Conservation (phyloP, 2,888 invertebrate species). For the Tribolium freemani region DNA sequence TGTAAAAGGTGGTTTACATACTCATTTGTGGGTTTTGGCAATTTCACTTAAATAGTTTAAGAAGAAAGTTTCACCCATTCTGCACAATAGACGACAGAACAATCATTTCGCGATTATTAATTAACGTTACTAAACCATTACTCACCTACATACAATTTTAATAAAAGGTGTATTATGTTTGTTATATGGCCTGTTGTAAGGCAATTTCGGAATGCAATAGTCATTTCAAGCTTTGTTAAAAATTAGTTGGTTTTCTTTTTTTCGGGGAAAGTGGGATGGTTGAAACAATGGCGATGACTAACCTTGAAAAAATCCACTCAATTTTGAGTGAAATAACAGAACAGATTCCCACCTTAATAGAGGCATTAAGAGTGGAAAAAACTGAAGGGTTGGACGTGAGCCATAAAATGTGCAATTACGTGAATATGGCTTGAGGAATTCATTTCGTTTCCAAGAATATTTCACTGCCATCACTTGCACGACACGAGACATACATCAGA, state of each 20-base stretch:
- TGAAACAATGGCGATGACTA: neutral
- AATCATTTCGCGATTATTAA: neutral
- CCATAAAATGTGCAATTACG: conserved; percentile 1
- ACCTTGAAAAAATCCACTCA: neutral
- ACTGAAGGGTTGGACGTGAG: conserved; percentile 7
- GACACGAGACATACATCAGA: neutral
- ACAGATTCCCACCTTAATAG: neutral
- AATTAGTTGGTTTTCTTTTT: neutral
- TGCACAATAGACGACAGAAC: neutral
- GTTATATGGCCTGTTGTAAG: neutral
- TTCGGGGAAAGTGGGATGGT: neutral
- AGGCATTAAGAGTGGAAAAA: neutral
- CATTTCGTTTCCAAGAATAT: neutral
- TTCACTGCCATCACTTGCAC: neutral
- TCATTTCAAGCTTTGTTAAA: neutral
- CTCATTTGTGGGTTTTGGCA: neutral
- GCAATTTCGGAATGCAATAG: neutral
- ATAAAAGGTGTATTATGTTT: too few relatives aligned
- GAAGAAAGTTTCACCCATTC: conserved; percentile 4
- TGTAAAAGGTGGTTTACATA: conserved; percentile 3
- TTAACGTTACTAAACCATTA: neutral
- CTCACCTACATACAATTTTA: neutral
- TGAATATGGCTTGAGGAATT: conserved; percentile 4
- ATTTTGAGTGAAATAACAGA: neutral
- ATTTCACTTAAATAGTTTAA: conserved; percentile 5